Evolutionary conservation across 53 echinoderm and acorn worm genomes (phyloP).

Genomic region (Zoroaster sp.): DNA sequence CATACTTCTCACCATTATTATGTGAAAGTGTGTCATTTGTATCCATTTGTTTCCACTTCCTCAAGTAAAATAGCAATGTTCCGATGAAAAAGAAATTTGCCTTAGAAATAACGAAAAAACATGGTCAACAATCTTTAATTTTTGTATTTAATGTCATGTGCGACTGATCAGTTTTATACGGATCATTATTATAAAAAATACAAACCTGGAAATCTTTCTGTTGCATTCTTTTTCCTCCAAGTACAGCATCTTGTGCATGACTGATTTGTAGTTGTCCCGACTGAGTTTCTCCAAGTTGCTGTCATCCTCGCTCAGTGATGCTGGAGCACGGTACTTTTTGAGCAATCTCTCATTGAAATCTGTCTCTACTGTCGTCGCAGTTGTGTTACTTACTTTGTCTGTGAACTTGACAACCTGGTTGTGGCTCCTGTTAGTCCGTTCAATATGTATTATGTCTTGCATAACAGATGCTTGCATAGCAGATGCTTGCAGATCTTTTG

Average conservation of each 20-base stretch:
- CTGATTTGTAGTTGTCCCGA: slow-evolving; percentile 65
- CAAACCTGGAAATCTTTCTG: slow-evolving; percentile 74
- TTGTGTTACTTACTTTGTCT: not conserved
- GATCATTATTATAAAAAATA: not conserved
- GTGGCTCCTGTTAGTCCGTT: slow-evolving; percentile 57
- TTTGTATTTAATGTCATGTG: not conserved
- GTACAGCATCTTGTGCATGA: slow-evolving; percentile 80
- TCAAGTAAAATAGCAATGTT: too few relatives aligned
- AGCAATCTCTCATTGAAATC: slow-evolving; percentile 11
- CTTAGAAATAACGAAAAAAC: too few relatives aligned
- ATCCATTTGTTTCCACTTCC: too few relatives aligned
- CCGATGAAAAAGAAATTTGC: too few relatives aligned
- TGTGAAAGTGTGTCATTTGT: too few relatives aligned
- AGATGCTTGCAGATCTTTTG: not conserved
- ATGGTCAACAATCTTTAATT: not conserved
- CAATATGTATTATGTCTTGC: not conserved
- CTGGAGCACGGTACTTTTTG: slow-evolving; percentile 59
- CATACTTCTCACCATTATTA: too few relatives aligned
- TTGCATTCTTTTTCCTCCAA: slow-evolving; percentile 79
- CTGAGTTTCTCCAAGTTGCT: slow-evolving; percentile 49
- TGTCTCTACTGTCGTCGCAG: not conserved
- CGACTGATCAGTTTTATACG: not conserved
- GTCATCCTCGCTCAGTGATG: slow-evolving; percentile 44
- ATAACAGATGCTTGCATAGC: not conserved
- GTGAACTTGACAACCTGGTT: slow-evolving; percentile 47